Conservation (phyloP, 2,113 vertebrate species). For the Tinamus guttatus region DNA sequence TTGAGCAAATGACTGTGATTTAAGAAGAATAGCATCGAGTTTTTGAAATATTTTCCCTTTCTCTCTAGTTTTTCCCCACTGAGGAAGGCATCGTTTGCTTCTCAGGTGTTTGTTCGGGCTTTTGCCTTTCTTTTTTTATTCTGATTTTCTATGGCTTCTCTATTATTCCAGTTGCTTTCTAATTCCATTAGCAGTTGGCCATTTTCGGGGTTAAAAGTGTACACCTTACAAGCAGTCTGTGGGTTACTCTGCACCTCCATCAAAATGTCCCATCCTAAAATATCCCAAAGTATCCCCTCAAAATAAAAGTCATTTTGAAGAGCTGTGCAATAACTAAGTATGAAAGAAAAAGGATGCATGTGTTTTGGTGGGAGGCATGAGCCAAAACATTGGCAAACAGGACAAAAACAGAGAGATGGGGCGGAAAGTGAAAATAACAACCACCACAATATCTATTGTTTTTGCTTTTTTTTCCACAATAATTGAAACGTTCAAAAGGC, state of each 20-base stretch:
- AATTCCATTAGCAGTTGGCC: not conserved
- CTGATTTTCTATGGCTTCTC: not conserved
- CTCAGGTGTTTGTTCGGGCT: fast-evolving
- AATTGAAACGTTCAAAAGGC: not conserved
- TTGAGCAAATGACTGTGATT: fast-evolving
- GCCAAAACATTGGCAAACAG: not conserved
- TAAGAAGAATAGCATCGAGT: not conserved
- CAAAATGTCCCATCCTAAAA: not conserved
- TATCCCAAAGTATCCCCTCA: too few species aligned
- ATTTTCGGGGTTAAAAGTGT: not conserved
- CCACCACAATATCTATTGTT: not conserved
- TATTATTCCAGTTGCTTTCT: not conserved
- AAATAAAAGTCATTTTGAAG: not conserved
- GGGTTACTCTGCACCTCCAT: not conserved
- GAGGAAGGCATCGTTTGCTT: not conserved
- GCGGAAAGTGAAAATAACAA: not conserved
- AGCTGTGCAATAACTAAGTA: not conserved
- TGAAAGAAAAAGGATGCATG: not conserved
- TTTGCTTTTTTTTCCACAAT: not conserved
- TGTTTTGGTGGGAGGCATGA: not conserved
- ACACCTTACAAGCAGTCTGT: not conserved
- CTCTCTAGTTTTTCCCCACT: too few species aligned
- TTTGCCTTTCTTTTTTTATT: not conserved
- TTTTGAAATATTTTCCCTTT: constrained; percentile 5
- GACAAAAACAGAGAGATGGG: not conserved